These are phyloP conservation scores for Drosophila maculinotata DNA, from an alignment of 2,888 invertebrate genomes.

Conservation along the genomic window DNA sequence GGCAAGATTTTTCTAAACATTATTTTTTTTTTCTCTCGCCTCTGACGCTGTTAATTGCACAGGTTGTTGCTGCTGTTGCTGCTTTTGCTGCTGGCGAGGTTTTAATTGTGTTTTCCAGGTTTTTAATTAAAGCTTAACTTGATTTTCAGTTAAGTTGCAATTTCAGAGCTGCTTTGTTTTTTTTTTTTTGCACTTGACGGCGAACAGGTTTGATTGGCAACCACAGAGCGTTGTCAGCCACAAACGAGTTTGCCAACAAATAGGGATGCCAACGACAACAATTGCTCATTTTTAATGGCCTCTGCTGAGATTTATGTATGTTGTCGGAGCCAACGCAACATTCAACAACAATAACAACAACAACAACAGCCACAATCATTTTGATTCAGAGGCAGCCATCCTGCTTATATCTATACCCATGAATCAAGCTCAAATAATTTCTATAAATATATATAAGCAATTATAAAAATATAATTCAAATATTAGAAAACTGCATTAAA, in stretches of 20 bases:
- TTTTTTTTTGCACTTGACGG: constrained; percentile 69
- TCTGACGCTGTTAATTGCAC: constrained; percentile 69
- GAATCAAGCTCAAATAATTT: too few species aligned
- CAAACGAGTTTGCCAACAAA: constrained; percentile 71
- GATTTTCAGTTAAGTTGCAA: constrained; percentile 78
- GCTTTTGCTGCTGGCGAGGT: constrained; percentile 36
- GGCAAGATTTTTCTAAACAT: constrained; percentile 75
- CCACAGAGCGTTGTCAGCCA: constrained; percentile 43
- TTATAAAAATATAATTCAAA: too few species aligned
- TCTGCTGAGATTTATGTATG: constrained; percentile 18
- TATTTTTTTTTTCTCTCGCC: constrained; percentile 53
- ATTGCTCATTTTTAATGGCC: constrained; percentile 55
- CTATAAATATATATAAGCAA: too few species aligned
- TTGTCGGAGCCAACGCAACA: constrained; percentile 20
- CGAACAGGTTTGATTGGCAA: constrained; percentile 76
- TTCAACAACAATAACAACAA: constrained; percentile 24
- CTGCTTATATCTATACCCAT: too few species aligned
- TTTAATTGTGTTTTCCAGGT: constrained; percentile 79
- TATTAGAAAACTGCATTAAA: too few species aligned
- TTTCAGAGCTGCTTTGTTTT: constrained; percentile 61
- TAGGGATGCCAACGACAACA: constrained; percentile 61
- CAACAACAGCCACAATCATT: constrained; percentile 11
- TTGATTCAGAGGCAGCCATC: too few species aligned
- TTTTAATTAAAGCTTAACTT: constrained; percentile 80
- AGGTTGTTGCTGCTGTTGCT: constrained; percentile 59